A percentile compares a stretch with the other conserved stretches of the same genome.
phyloP scores from a whole-genome alignment of 1,140 invertebrate species.

The Calephelis virginiensis region DNA sequence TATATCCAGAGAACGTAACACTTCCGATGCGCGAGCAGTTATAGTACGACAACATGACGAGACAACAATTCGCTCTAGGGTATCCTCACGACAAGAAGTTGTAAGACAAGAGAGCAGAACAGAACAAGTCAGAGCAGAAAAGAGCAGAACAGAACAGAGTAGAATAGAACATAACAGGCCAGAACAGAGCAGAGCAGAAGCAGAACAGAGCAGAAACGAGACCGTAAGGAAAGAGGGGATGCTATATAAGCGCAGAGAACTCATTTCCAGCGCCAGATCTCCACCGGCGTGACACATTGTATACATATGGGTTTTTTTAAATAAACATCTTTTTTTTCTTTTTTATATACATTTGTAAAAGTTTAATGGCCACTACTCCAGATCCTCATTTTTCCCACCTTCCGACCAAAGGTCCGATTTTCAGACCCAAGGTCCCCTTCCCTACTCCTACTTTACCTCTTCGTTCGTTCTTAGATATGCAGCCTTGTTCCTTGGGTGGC shows the following conservation, averaged over 20 bases:
- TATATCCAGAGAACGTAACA: slow-evolving; percentile 62
- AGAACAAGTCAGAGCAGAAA: slow-evolving; percentile 29
- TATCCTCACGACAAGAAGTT: slow-evolving; percentile 35
- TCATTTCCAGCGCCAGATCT: slow-evolving; percentile 87
- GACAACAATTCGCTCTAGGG: slow-evolving; percentile 65
- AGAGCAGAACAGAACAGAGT: slow-evolving; percentile 51
- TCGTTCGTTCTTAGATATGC: no score
- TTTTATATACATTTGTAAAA: slow-evolving; percentile 39
- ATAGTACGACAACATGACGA: slow-evolving; percentile 64
- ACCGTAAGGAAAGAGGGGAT: slow-evolving; percentile 52
- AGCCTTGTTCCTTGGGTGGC: no score
- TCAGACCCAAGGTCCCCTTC: no score
- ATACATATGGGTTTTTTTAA: slow-evolving; percentile 57
- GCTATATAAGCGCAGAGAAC: slow-evolving; percentile 88
- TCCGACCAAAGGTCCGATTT: no score
- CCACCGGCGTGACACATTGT: slow-evolving; percentile 58
- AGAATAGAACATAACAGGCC: slow-evolving; percentile 31
- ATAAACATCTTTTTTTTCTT: slow-evolving; percentile 70
- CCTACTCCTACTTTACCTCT: no score
- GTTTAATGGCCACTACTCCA: background rate
- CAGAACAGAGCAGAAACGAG: slow-evolving; percentile 33
- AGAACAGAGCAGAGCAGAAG: slow-evolving; percentile 24
- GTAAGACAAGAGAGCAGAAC: slow-evolving; percentile 47
- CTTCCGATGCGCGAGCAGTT: slow-evolving; percentile 64
- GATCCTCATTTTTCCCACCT: no score